Evolutionary conservation across 2,888 invertebrate genomes (phyloP).

Genomic region (Microctonus aethiopoides): DNA sequence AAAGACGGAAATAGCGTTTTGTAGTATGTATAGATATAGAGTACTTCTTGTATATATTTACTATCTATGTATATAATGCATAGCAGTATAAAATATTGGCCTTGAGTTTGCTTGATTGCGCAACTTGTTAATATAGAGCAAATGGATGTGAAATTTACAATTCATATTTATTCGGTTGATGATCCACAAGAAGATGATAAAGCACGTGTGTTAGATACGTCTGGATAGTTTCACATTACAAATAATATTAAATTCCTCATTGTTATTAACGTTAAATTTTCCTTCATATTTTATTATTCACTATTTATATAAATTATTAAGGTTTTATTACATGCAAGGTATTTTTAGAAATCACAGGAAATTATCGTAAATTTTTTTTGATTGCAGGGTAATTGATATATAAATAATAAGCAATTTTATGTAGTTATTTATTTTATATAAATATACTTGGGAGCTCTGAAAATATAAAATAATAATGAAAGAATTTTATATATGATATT

Average conservation of each 20-base stretch:
- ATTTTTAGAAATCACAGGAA: too few species aligned
- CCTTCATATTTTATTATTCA: background rate
- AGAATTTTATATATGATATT: background rate
- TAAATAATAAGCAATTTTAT: too few species aligned
- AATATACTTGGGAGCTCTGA: too few species aligned
- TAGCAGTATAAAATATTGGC: background rate
- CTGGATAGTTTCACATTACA: background rate
- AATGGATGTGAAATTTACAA: background rate
- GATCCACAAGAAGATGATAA: background rate
- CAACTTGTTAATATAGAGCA: background rate
- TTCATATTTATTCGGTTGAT: background rate
- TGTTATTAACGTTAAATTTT: background rate
- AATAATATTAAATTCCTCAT: background rate
- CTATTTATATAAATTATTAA: background rate
- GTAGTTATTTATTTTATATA: too few species aligned
- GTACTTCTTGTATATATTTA: background rate
- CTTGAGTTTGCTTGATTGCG: background rate
- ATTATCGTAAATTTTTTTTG: background rate
- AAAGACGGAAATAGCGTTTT: background rate
- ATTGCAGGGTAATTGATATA: too few species aligned
- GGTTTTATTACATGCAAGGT: too few species aligned
- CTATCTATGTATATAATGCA: too few species aligned
- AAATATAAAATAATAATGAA: background rate
- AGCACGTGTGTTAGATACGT: background rate
- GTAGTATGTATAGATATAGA: background rate